phyloP scores from a whole-genome alignment of 2,888 invertebrate genomes.

The Agonopterix heracliana region DNA sequence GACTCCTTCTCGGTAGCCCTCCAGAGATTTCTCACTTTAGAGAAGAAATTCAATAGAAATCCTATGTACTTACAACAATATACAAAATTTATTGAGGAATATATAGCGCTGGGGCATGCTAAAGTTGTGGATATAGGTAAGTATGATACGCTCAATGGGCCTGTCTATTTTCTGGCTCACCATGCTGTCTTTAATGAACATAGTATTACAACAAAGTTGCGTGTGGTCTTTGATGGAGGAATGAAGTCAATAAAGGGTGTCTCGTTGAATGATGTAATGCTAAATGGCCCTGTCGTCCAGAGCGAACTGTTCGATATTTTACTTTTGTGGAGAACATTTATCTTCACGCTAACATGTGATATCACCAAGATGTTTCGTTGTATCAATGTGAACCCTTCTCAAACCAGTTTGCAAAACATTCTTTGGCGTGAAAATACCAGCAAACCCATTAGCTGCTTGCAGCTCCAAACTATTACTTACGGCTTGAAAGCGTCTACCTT shows the following conservation, averaged over 20 bases:
- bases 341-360: slow-evolving; percentile 15
- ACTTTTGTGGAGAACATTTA: slow-evolving; percentile 18
- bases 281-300: slow-evolving; percentile 14
- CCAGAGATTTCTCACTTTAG: no score
- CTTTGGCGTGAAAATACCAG: no score
- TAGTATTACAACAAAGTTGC: neutral
- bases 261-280: slow-evolving; percentile 7
- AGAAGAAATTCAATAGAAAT: slow-evolving; percentile 9
- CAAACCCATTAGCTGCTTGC: no score
- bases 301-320: slow-evolving; percentile 17
- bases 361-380: slow-evolving; percentile 18
- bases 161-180: slow-evolving; percentile 2
- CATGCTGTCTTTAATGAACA: slow-evolving; percentile 3
- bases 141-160: slow-evolving; percentile 8
- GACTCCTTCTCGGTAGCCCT: slow-evolving; percentile 13
- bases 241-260: neutral
- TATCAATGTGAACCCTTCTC: slow-evolving; percentile 1
- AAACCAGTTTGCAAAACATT: no score
- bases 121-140: slow-evolving; percentile 4
- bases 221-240: slow-evolving; percentile 1
- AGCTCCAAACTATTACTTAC: slow-evolving; percentile 10
- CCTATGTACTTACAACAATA: slow-evolving; percentile 7
- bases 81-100: slow-evolving; percentile 12
- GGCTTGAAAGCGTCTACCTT: slow-evolving; percentile 9
- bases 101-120: slow-evolving; percentile 11